Percentiles rank a stretch among this genome's conserved stretches.
phyloP scores from a whole-genome alignment of 2,797 vertebrate species.

The Tolypeutes matacus region DNA sequence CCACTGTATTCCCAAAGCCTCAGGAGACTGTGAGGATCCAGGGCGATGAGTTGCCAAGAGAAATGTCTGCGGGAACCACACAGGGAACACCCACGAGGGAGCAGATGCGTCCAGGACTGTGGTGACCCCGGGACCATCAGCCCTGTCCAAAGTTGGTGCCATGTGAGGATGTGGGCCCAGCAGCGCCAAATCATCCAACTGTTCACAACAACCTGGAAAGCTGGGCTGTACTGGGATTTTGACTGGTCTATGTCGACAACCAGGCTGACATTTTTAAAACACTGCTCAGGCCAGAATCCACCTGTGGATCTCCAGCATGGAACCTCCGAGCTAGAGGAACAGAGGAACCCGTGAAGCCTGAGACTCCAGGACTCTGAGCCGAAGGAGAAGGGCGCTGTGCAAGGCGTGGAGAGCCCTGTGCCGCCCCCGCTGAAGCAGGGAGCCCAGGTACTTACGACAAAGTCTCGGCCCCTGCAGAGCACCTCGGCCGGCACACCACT shows the following conservation, averaged over 20 bases:
- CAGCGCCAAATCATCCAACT: neutral
- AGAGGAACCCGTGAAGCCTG: too few species aligned
- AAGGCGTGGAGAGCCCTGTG: neutral
- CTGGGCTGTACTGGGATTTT: neutral
- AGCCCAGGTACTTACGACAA: conserved; percentile 92
- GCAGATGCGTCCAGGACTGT: rapidly evolving
- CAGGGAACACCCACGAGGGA: rapidly evolving
- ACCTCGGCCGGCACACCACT: conserved; percentile 97
- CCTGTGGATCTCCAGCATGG: neutral
- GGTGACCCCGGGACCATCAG: rapidly evolving
- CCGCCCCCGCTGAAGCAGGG: neutral
- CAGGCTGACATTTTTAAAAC: neutral
- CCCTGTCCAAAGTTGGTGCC: rapidly evolving
- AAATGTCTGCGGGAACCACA: neutral
- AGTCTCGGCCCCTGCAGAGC: conserved; percentile 97
- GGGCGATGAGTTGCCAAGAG: neutral
- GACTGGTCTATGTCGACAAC: neutral
- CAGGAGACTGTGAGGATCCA: neutral
- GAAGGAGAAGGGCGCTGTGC: neutral
- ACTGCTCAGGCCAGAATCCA: neutral
- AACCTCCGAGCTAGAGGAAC: too few species aligned
- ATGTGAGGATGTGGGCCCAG: too few species aligned
- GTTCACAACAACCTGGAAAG: neutral
- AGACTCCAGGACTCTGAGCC: neutral
- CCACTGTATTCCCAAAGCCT: neutral